A percentile compares a stretch with the other conserved stretches of the same genome.
Evolutionary conservation across 2,113 vertebrate species (phyloP).

Genomic region (Macrotis lagotis): DNA sequence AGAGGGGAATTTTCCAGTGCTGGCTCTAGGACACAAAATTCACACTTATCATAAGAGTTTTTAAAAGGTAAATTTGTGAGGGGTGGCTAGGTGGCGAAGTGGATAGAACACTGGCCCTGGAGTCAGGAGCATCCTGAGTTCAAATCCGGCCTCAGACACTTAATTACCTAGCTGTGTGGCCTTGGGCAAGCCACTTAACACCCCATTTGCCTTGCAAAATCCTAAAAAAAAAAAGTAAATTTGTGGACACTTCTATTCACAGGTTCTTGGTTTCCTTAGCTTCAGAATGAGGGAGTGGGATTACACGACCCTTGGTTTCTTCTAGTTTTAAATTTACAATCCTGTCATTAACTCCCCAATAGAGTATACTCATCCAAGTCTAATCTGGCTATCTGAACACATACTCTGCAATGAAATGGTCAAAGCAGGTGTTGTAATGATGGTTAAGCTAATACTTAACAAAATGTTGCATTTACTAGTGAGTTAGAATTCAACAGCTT

Average conservation of each 20-base stretch:
- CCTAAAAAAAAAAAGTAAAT: neutral
- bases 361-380: neutral
- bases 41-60: conserved; percentile 4
- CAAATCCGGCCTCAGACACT: no score
- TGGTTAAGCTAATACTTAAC: neutral
- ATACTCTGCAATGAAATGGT: neutral
- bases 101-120: no score
- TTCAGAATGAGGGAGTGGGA: neutral
- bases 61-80: neutral
- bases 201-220: no score
- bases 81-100: no score
- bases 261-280: neutral
- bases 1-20: neutral
- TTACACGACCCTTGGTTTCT: neutral
- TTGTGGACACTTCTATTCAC: neutral
- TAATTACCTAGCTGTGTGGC: no score
- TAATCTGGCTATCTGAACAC: neutral
- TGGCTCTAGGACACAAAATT: neutral
- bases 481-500: neutral
- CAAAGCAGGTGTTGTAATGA: neutral
- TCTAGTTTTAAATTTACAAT: neutral
- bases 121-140: no score
- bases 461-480: neutral
- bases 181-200: no score
- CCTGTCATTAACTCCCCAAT: neutral